These are phyloP conservation scores for Aleadryas rufinucha DNA, from an alignment of 2,113 vertebrate species.

Conservation along the genomic window DNA sequence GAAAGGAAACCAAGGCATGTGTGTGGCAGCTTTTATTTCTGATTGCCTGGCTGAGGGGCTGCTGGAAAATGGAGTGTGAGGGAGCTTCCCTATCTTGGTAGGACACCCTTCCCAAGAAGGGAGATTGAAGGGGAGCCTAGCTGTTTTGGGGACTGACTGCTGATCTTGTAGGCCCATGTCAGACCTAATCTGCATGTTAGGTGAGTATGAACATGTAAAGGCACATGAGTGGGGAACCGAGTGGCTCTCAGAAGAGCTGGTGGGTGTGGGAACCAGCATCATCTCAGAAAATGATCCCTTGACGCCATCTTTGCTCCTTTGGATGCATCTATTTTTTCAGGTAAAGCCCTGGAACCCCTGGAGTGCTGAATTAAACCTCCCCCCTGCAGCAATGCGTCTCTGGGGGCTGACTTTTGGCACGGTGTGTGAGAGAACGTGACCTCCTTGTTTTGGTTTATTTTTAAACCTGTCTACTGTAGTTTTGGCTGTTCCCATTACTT, in stretches of 20 bases:
- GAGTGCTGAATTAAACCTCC: not conserved
- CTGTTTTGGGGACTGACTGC: not conserved
- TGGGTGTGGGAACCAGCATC: not conserved
- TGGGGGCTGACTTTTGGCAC: not conserved
- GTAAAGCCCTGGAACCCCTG: not conserved
- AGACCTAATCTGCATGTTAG: not conserved
- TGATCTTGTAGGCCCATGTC: not conserved
- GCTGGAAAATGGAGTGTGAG: not conserved
- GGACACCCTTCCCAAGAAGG: not conserved
- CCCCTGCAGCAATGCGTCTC: not conserved
- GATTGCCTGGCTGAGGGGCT: not conserved
- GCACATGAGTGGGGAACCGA: fast-evolving
- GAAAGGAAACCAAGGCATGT: not conserved
- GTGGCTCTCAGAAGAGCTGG: not conserved
- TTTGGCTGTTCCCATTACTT: not conserved
- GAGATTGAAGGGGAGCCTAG: not conserved
- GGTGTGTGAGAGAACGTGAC: not conserved
- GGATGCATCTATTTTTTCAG: not conserved
- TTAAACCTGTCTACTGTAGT: not conserved
- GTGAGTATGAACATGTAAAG: not conserved
- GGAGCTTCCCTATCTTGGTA: not conserved
- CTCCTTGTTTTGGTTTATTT: slow-evolving; percentile 36
- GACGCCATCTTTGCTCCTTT: not conserved
- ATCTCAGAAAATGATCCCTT: not conserved
- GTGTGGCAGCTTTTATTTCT: not conserved